Base-by-base conservation (phyloP, 2,888 invertebrate species). In the Hipparchia sbordonii region DNA sequence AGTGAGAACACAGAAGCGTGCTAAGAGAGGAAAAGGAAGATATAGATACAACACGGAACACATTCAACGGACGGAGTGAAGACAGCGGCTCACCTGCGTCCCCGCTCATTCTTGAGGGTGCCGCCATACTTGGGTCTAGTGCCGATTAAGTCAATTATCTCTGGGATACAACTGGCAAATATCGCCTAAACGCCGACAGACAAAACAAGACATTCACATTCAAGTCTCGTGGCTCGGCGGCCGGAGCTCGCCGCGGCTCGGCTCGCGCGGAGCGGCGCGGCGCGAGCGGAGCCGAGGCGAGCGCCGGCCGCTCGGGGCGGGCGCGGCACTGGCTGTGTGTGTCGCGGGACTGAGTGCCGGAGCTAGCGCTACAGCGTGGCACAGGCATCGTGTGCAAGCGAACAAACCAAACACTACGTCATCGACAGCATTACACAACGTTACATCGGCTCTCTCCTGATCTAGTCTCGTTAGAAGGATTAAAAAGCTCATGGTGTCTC, bases 121-220 rank as follows among this genome's bases (percentile, higher is more conserved):
- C 99, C 99, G 95, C 99, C 99, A 96, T 99, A 99, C 96, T 99
- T 99, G 96, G 99, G 98, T 96, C 99, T 98, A 96, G 98, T 98
- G 95, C 99, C 99, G 96, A 99, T 98, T 96, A 99, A 98, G 97
- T 99, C 99, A 96, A 99, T 99, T 95, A 99, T 99, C 97, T 99
- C 99, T 95, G 99, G 99, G 95, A 99, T 99, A 97, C 99, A 99
- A 97, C 98, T 99, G 96, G 99, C 99, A 97, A 99, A 99, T 97
- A 99, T 99, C 96, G 99, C 99, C 99, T 99, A 95, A 94, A 95
- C 94, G 94, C 94, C 93, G 94, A 92, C 93, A 93, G 94, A 95
- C 94, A 95, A 93, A 95, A 95, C 92, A 95, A 94, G 93, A 94
- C 93, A 94, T 94, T 94, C 90, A 93, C 92, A 92, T 91, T 89